phyloP scores from a whole-genome alignment of 2,113 vertebrate genomes.

The Thalassoma bifasciatum region DNA sequence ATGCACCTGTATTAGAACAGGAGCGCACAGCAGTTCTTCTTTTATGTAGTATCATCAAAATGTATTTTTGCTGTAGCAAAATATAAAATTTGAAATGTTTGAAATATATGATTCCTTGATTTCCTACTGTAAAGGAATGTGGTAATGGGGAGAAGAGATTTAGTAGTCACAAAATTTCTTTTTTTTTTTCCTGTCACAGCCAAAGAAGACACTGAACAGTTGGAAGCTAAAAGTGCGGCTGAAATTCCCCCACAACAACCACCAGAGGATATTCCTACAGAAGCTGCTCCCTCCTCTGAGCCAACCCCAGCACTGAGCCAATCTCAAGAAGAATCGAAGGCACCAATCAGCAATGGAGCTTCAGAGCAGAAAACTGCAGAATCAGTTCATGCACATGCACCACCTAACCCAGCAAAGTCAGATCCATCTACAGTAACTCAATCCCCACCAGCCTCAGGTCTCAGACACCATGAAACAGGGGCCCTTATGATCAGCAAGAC shows the following conservation, averaged over 20 bases:
- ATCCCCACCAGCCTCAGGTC: slow-evolving; percentile 57
- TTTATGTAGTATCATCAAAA: no score
- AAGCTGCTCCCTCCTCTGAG: slow-evolving; percentile 19
- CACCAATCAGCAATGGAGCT: slow-evolving; percentile 42
- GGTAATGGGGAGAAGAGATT: neutral
- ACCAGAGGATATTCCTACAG: slow-evolving; percentile 33
- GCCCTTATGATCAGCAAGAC: slow-evolving; percentile 67
- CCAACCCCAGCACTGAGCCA: slow-evolving; percentile 10
- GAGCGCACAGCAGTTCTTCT: no score
- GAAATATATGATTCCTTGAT: no score
- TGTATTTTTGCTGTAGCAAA: no score
- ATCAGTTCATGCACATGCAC: slow-evolving; percentile 41
- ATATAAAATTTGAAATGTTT: no score
- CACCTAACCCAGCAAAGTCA: slow-evolving; percentile 74
- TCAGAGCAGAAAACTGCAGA: slow-evolving; percentile 36
- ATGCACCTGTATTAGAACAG: no score
- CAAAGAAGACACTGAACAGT: slow-evolving; percentile 45
- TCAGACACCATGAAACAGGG: slow-evolving; percentile 75
- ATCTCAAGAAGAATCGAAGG: slow-evolving; percentile 54
- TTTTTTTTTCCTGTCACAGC: slow-evolving; percentile 66
- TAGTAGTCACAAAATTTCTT: slow-evolving; percentile 21
- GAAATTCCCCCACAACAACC: slow-evolving; percentile 20
- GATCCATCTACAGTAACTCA: slow-evolving; percentile 40
- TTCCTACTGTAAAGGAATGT: no score
- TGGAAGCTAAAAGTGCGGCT: slow-evolving; percentile 38